phyloP scores from a whole-genome alignment of 2,113 vertebrate genomes.

The Prionailurus viverrinus region DNA sequence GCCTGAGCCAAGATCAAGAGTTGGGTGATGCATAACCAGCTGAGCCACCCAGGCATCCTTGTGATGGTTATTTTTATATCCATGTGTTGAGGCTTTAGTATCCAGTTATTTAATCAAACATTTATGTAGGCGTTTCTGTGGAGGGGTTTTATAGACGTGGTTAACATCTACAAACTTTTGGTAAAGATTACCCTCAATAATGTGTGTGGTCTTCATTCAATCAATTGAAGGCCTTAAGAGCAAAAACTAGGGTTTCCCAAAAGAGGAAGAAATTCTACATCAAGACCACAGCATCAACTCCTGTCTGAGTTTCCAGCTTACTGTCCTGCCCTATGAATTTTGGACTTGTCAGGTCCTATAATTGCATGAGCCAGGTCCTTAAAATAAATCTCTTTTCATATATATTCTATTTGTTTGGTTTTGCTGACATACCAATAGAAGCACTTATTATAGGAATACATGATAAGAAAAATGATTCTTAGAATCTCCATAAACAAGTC shows the following conservation, averaged over 20 bases:
- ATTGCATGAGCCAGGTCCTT: background rate
- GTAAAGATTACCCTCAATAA: background rate
- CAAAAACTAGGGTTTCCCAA: background rate
- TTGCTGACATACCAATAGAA: background rate
- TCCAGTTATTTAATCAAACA: background rate
- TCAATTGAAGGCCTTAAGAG: background rate
- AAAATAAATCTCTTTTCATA: background rate
- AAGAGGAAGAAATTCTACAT: background rate
- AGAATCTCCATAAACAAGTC: background rate
- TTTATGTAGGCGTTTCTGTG: background rate
- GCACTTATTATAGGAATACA: background rate
- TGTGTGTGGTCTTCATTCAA: background rate
- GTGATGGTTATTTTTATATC: background rate
- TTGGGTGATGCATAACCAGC: too few species aligned
- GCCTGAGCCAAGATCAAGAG: too few species aligned
- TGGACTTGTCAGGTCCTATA: background rate
- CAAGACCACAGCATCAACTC: background rate
- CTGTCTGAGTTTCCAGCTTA: background rate
- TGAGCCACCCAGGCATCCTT: too few species aligned
- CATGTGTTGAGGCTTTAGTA: background rate
- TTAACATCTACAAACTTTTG: background rate
- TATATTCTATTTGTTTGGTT: background rate
- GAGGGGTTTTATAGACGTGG: background rate
- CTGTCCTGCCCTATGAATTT: background rate
- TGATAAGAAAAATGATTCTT: background rate